Evolutionary conservation across 2,113 vertebrate genomes (phyloP), one percentile per base, ranked within the genome.

Genomic region (Arothron firmamentum): DNA sequence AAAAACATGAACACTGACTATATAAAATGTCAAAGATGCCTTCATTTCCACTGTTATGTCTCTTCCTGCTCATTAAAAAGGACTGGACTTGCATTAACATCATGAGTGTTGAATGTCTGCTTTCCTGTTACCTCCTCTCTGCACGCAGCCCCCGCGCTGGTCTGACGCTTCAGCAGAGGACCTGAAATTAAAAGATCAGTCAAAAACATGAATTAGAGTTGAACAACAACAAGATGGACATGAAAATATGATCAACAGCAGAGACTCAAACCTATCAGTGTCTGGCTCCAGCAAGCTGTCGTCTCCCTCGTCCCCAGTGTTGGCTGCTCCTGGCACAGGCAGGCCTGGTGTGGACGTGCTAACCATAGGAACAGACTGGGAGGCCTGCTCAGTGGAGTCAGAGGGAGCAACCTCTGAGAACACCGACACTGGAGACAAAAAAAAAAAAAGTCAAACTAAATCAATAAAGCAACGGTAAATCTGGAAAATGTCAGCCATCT

Each of bases 331-430:
- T 9, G 91, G 84, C 41, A 90, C 91, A 17, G 92, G 90, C 42
- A 93, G 88, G 65, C 87, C 88, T 5, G 92, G 92, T 2, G 94
- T 95, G 46, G 97, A 98, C 0, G 94, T 97, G 51, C 92, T 96
- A 56, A 98, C 96, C 91, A 91, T 96, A 8, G 97, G 95, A 67
- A 98, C 97, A 0, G 96, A 98, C 85, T 98, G 97, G 4, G 95
- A 96, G 6, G 94, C 91, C 0, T 90, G 92, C n/a, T 98, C 97
- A 0, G 90, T 90, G 11, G 90, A 77, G 1, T 99, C 96, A 0
- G 94, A 90, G 1, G 91, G 70, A 6, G 88, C 79, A 0, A 87
- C 92, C 72, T 98, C 96, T 0, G 93, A 93, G 77, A 97, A 96
- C 1, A 92, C 88, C 0, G 91, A 92, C 62, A 94, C 92, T 94